Base-by-base conservation (phyloP, 92 coral and sea anemone species). In the Nematostella vectensis region DNA sequence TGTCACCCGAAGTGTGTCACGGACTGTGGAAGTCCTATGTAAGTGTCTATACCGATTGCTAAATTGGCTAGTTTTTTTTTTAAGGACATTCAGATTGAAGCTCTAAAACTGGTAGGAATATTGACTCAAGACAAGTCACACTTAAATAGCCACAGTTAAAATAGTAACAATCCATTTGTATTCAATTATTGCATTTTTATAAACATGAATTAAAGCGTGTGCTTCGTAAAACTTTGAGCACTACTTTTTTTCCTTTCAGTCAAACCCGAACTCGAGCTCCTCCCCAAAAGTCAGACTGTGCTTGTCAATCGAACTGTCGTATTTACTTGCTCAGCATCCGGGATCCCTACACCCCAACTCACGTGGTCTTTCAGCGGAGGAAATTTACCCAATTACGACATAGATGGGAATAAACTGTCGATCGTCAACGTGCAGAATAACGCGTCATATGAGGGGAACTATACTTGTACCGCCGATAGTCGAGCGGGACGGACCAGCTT, bases 21-120 rank as follows among this genome's bases (percentile, higher is more conserved):
- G 61, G 51, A 29, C 25, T 9, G 55, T 67, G 17, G 77, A 82
- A 50, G 73, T 82, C 11, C 54, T 82, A 39, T 74, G 89, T 82
- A 71, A 82, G 89, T 76, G 50, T 26, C 0, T 24, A 15, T 4
- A 4, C 25, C 29, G 28, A 51, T 29, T 20, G 4, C 13, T 20
- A 2, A 10, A 20, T 29, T 51, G 28, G 19, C 25, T 17, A n/a
- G n/a, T n/a, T n/a, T n/a, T n/a, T n/a, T n/a, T n/a, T n/a, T n/a
- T n/a, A n/a, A n/a, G n/a, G n/a, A n/a, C n/a, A n/a, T n/a, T n/a
- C n/a, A n/a, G n/a, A n/a, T n/a, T n/a, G n/a, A n/a, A n/a, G n/a
- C n/a, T n/a, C n/a, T n/a, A n/a, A n/a, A n/a, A n/a, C n/a, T n/a
- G n/a, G n/a, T n/a, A n/a, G n/a, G n/a, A n/a, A n/a, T n/a, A n/a